Base-by-base conservation (phyloP, 2,113 vertebrate species). In the Etheostoma spectabile region DNA sequence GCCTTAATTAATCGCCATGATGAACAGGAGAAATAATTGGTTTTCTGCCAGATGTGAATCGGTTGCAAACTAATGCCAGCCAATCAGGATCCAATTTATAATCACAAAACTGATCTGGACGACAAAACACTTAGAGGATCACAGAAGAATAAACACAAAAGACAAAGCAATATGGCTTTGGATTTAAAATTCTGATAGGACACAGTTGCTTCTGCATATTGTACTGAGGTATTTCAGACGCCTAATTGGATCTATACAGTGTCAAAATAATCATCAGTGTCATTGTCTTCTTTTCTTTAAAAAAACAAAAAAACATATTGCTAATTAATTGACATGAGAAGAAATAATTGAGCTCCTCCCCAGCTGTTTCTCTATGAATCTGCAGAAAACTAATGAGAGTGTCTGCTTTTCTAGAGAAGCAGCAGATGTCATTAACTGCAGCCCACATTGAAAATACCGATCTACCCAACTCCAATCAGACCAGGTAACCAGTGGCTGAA, bases 21-120 rank as follows among this genome's bases (percentile, higher is more conserved):
- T 90, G 85, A 93, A 91, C 89, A 89, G 90, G 77, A 93, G 92
- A 89, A 90, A 91, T 92, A 92, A 94, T 92, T 93, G 90, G 77
- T 84, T 92, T 92, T 90, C 88, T 89, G 89, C 89, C 91, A 92
- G 91, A 93, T 91, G 91, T 86, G 87, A 85, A 93, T 90, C 83
- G 75, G 86, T 81, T 76, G 73, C 84, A 85, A 90, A 90, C 75
- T 76, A 90, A 87, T 62, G 80, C 76, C 70, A 86, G 69, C 88
- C 89, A 92, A 91, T 92, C 90, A 82, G 72, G 61, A 69, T 68
- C 21, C 74, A 55, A 80, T 86, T 74, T 79, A 65, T 88, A 86
- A 91, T 92, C 89, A 66, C 76, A 71, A 84, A 87, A 35, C 66
- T 53, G 66, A 69, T 69, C 49, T 69, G 30, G 19, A 53, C 30